These are phyloP conservation scores for Pseudomyrmex dendroicus DNA, from an alignment of 1,140 invertebrate species.

Conservation along the genomic window DNA sequence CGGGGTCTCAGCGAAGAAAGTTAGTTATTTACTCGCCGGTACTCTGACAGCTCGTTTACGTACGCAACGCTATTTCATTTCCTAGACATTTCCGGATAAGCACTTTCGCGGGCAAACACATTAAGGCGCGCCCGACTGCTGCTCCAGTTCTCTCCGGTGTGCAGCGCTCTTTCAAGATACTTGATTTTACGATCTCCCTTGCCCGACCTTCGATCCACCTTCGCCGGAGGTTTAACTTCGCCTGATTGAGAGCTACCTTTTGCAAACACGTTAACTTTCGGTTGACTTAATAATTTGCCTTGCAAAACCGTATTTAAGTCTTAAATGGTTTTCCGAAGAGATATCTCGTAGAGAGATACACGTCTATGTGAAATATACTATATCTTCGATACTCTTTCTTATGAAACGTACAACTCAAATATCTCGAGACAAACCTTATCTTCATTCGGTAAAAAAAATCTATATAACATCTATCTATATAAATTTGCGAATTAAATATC, in stretches of 20 bases:
- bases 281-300: conserved; percentile 48
- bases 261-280: conserved; percentile 45
- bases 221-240: neutral
- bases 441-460: too few relatives aligned
- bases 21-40: conserved; percentile 76
- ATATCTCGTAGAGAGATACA: neutral
- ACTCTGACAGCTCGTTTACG: conserved; percentile 75
- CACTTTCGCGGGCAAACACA: conserved; percentile 72
- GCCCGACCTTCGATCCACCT: conserved; percentile 13
- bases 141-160: conserved; percentile 15
- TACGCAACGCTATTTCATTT: conserved; percentile 77
- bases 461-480: too few relatives aligned
- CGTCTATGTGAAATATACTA: neutral
- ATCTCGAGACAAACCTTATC: too few relatives aligned
- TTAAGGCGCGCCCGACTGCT: conserved; percentile 63
- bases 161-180: conserved; percentile 28
- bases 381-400: neutral
- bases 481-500: too few relatives aligned
- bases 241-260: conserved; percentile 24
- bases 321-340: neutral
- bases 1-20: conserved; percentile 71
- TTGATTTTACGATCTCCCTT: conserved; percentile 62
- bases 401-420: too few relatives aligned
- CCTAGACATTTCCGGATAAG: conserved; percentile 68
- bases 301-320: conserved; percentile 5